Base-by-base conservation (phyloP, 2,888 invertebrate genomes). In the Ellobium chinense region DNA sequence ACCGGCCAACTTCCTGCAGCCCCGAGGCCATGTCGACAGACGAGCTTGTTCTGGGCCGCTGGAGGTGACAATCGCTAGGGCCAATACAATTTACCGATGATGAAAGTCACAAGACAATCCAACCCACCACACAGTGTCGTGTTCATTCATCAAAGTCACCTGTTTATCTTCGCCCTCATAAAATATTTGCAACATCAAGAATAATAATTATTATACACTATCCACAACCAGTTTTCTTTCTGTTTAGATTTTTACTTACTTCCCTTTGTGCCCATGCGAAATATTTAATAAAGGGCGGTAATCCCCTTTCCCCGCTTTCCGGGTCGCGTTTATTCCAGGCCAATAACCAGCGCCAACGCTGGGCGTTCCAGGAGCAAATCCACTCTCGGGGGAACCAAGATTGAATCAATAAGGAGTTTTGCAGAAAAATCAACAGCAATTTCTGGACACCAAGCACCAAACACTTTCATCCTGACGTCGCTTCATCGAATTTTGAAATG, bases 401-500 rank as follows among this genome's bases (percentile, higher is more conserved):
- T 60, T 60, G 60, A 60, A 60, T 60, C 60, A 60, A 60, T 60
- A 24, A 60, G 60, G 60, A 18, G 60, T 60, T 60, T 24, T 21
- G 60, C n/a, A 60, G 60, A n/a, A 60, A 60, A 60, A 60, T 60
- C 60, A 60, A 60, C 60, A 60, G 21, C 60, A 60, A 60, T 60
- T n/a, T 60, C 14, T n/a, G n/a, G n/a, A 21, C 60, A 60, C 12
- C 60, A 60, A 60, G 60, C 27, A n/a, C 5, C n/a, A 60, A 60
- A 60, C 60, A 60, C 21, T 60, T 60, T 60, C 60, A 60, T 60
- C n/a, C n/a, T 60, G 60, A 60, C 27, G 60, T n/a, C 60, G 60
- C 60, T 60, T 24, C 60, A 60, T 60, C 27, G 60, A 24, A 60
- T 60, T 60, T 18, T 18, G 18, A 18, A 54, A 54, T 18, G 54